A percentile compares a stretch with the other conserved stretches of the same genome.
These are phyloP conservation scores for Cheilosia scutellata DNA, from an alignment of 2,888 invertebrate species.

Conservation along the genomic window DNA sequence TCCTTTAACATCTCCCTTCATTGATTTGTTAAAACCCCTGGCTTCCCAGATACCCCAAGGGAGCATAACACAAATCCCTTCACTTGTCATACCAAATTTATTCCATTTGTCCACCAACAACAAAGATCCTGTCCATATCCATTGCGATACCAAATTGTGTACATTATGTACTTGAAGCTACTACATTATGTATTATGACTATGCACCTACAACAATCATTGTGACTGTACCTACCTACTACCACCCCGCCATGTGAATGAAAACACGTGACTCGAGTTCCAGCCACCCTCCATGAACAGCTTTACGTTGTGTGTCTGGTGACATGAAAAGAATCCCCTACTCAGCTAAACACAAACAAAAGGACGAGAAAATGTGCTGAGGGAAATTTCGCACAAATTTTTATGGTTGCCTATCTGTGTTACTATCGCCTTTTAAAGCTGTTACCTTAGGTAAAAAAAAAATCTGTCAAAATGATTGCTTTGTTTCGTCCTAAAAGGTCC, in stretches of 20 bases:
- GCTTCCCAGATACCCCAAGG: neutral
- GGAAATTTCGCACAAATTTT: conserved; percentile 60
- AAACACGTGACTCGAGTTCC: conserved; percentile 63
- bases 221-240: neutral
- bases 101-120: conserved; percentile 31
- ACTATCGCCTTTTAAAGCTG: neutral
- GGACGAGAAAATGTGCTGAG: conserved; percentile 45
- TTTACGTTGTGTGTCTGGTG: conserved; percentile 46
- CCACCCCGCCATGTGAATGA: conserved; percentile 17
- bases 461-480: conserved; percentile 27
- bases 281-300: conserved; percentile 11
- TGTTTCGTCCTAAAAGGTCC: conserved; percentile 13
- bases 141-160: neutral
- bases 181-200: neutral
- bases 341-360: conserved; percentile 27
- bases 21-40: neutral
- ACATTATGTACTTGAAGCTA: conserved; percentile 5
- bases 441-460: neutral
- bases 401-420: conserved; percentile 45
- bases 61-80: conserved; percentile 53
- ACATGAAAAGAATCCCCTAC: conserved; percentile 34
- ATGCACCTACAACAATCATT: neutral
- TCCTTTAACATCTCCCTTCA: neutral
- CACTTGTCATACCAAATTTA: conserved; percentile 60
- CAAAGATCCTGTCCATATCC: conserved; percentile 22